phyloP scores from a whole-genome alignment of 2,888 invertebrate genomes.

The Smittia aterrima region DNA sequence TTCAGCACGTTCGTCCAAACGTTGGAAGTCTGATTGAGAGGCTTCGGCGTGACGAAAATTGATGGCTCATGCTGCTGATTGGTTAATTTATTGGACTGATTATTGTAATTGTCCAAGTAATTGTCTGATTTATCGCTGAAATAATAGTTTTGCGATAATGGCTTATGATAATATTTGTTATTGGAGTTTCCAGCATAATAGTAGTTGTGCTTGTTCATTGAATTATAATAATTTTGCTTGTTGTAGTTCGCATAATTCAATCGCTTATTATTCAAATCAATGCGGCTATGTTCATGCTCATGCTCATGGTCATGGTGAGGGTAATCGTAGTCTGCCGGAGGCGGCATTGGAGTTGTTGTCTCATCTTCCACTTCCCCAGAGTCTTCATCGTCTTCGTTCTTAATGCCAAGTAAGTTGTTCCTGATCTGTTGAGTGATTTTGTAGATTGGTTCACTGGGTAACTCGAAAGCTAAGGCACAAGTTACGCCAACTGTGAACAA shows the following conservation, averaged over 20 bases:
- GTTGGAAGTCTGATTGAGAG: not conserved
- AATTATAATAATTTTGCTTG: constrained; percentile 25
- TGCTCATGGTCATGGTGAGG: not conserved
- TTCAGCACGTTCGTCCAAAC: constrained; percentile 9
- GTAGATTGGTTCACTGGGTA: constrained; percentile 62
- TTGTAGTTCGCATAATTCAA: constrained; percentile 23
- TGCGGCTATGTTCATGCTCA: constrained; percentile 14
- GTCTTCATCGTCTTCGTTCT: not conserved
- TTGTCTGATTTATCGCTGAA: constrained; percentile 32
- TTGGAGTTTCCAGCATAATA: constrained; percentile 19
- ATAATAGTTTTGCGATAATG: not conserved
- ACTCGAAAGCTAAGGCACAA: constrained; percentile 72
- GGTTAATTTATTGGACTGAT: not conserved
- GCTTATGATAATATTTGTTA: constrained; percentile 25
- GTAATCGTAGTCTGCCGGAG: not conserved
- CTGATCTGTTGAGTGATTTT: constrained; percentile 39
- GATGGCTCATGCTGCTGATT: not conserved
- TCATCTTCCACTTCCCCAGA: not conserved
- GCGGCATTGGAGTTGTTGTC: not conserved
- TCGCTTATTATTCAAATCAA: constrained; percentile 25
- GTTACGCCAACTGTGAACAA: constrained; percentile 68
- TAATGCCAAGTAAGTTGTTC: not conserved
- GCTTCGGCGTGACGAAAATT: constrained; percentile 16
- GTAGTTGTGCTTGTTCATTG: constrained; percentile 35
- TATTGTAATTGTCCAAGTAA: constrained; percentile 11